These are phyloP conservation scores for Neosalanx taihuensis DNA, from an alignment of 2,797 vertebrate genomes.

Conservation along the genomic window DNA sequence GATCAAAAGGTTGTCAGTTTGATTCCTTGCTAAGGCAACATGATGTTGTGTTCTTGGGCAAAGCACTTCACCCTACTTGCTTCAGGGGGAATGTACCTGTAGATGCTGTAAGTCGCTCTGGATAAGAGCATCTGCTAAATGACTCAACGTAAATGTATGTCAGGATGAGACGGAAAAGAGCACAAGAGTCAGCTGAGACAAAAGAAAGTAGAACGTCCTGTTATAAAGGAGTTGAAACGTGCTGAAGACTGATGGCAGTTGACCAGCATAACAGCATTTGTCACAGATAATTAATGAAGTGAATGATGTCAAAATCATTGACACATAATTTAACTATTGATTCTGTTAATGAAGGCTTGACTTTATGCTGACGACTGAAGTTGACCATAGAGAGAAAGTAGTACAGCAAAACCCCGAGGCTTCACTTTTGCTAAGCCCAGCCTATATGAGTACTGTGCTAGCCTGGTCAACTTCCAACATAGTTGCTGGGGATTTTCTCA, in stretches of 20 bases:
- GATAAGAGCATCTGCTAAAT: too few species aligned
- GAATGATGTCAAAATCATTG: neutral
- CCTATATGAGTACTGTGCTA: neutral
- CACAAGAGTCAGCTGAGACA: too few species aligned
- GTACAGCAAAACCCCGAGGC: neutral
- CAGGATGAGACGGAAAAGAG: neutral
- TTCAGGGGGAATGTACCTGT: too few species aligned
- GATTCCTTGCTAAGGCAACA: too few species aligned
- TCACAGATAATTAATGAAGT: neutral
- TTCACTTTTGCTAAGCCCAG: neutral
- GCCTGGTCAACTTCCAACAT: neutral
- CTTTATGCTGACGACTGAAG: neutral
- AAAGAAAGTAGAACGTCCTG: neutral
- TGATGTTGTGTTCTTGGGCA: too few species aligned
- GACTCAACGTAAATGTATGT: neutral
- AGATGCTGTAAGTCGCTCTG: too few species aligned
- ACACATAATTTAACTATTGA: constrained; percentile 24
- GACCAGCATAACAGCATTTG: neutral
- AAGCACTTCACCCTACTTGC: too few species aligned
- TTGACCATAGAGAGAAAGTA: neutral
- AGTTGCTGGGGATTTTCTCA: neutral
- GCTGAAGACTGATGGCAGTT: neutral
- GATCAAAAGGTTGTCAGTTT: too few species aligned
- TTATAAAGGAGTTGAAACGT: constrained; percentile 6
- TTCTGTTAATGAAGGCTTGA: constrained; percentile 18